Evolutionary conservation across 2,113 vertebrate species (phyloP).

Genomic region (Boulengeromyrus knoepffleri): DNA sequence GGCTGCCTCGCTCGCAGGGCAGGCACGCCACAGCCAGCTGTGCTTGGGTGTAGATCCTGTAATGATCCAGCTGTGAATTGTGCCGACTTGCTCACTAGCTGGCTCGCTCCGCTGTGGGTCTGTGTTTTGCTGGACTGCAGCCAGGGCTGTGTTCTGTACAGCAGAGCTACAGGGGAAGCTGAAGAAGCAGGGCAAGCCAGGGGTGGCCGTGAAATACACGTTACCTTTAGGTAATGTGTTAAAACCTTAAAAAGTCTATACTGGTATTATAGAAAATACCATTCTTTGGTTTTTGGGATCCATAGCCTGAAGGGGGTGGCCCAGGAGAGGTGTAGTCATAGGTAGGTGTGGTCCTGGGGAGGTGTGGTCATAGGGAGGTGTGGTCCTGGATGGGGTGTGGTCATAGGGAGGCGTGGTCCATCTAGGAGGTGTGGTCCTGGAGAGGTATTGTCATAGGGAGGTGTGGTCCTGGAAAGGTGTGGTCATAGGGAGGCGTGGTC

Average conservation of each 20-base stretch:
- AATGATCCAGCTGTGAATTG: slow-evolving; percentile 19
- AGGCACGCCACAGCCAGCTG: slow-evolving; percentile 8
- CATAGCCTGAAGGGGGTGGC: not conserved
- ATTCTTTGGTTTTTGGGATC: not conserved
- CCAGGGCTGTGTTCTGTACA: slow-evolving; percentile 20
- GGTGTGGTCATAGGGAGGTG: not conserved
- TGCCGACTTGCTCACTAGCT: slow-evolving; percentile 12
- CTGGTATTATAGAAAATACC: not conserved
- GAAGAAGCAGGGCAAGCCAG: slow-evolving; percentile 2
- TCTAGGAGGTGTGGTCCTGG: not conserved
- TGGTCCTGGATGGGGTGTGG: no score
- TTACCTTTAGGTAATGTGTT: not conserved
- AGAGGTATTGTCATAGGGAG: not conserved
- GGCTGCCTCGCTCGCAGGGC: not conserved
- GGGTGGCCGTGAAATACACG: not conserved
- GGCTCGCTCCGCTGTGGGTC: slow-evolving; percentile 16
- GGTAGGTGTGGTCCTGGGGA: not conserved
- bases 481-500: no score
- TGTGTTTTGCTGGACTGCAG: slow-evolving; percentile 14
- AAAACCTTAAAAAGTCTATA: not conserved
- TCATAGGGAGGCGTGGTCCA: no score
- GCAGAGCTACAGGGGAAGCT: slow-evolving; percentile 18
- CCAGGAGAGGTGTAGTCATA: not conserved
- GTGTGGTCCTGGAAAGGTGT: no score
- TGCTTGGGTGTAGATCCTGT: slow-evolving; percentile 12